Conservation (phyloP, 2,888 invertebrate species). For the Eristalinus sepulchralis region DNA sequence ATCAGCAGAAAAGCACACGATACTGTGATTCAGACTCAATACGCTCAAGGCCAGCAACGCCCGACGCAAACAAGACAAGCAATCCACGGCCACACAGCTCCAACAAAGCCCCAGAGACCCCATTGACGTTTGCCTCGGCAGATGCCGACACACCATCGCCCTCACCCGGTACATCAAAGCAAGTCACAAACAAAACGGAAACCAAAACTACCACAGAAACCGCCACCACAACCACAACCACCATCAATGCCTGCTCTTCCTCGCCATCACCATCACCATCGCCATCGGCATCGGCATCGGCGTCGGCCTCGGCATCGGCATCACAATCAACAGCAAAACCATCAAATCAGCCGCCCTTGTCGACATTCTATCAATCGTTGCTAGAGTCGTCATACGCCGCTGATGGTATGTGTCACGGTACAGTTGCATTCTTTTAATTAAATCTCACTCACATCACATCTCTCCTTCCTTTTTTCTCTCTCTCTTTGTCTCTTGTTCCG, state of each 20-base stretch:
- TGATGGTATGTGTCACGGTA: conserved; percentile 75
- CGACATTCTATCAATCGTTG: conserved; percentile 80
- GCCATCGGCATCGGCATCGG: not conserved
- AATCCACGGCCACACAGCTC: not conserved
- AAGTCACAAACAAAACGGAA: conserved; percentile 24
- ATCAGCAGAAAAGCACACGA: conserved; percentile 31
- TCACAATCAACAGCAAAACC: conserved; percentile 35
- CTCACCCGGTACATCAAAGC: conserved; percentile 57
- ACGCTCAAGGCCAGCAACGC: conserved; percentile 50
- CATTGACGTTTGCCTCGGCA: not conserved
- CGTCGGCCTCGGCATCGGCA: not conserved
- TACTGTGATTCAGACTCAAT: conserved; percentile 53
- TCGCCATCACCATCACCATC: conserved; percentile 5
- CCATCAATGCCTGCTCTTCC: not conserved
- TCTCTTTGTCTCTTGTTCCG: not conserved
- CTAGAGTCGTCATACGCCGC: conserved; percentile 80
- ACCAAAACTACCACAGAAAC: not conserved
- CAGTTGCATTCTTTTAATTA: not conserved
- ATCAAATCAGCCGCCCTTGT: conserved; percentile 73
- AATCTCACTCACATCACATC: not conserved
- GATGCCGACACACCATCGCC: conserved; percentile 56
- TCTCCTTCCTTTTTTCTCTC: not conserved
- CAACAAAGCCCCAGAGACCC: conserved; percentile 3
- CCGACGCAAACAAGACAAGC: conserved; percentile 14
- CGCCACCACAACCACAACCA: not conserved